Percentiles rank a stretch among this genome's conserved stretches.
phyloP scores from a whole-genome alignment of 2,113 vertebrate species.

The Monarcha castaneiventris region DNA sequence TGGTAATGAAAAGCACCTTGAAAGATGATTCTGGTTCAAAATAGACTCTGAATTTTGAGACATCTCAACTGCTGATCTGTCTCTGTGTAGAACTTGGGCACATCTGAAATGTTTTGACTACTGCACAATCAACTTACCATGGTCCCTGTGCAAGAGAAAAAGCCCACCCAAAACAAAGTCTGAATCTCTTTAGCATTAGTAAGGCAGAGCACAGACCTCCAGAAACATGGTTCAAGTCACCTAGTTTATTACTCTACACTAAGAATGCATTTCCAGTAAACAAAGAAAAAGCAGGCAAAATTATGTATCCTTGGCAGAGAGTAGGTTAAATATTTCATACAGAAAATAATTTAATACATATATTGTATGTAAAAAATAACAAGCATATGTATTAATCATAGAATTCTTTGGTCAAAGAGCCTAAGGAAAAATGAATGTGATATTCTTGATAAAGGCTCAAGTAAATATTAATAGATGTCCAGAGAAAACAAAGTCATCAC shows the following conservation, averaged over 20 bases:
- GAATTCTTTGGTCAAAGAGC: background rate
- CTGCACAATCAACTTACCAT: background rate
- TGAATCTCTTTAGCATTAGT: background rate
- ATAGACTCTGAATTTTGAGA: background rate
- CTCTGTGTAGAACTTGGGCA: background rate
- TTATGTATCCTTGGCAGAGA: background rate
- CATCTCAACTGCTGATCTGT: background rate
- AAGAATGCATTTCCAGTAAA: background rate
- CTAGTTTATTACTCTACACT: background rate
- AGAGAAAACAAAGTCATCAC: slow-evolving; percentile 45
- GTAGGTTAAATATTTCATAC: background rate
- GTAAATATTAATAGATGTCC: background rate
- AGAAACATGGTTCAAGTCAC: background rate
- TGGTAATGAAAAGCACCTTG: background rate
- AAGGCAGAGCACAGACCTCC: background rate
- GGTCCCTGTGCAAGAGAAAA: background rate
- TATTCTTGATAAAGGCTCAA: background rate
- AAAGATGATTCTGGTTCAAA: background rate
- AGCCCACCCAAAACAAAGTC: background rate
- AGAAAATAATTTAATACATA: background rate
- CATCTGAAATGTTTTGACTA: background rate
- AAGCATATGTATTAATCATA: background rate
- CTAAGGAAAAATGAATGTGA: background rate
- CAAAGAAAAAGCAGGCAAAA: background rate
- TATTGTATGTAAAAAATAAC: background rate